Evolutionary conservation across 2,113 vertebrate genomes (phyloP).

Genomic region (Thermophis baileyi): DNA sequence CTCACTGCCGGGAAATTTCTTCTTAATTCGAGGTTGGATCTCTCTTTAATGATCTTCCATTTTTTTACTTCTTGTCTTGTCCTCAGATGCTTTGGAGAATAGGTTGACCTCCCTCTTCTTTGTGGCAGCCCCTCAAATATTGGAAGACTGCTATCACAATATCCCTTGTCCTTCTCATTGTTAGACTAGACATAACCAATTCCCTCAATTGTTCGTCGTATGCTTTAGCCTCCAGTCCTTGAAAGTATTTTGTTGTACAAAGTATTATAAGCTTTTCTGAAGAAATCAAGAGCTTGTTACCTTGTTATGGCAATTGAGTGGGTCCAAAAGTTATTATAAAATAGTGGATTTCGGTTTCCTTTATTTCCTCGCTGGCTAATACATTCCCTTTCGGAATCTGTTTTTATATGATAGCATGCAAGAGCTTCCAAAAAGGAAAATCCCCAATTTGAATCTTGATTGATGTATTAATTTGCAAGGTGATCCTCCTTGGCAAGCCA

Average conservation of each 20-base stretch:
- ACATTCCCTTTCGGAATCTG: background rate
- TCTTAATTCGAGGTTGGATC: no score
- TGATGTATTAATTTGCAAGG: background rate
- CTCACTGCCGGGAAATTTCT: no score
- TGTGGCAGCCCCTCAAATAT: no score
- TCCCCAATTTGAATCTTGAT: background rate
- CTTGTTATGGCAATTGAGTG: background rate
- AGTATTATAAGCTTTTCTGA: background rate
- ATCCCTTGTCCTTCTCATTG: background rate
- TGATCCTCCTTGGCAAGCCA: background rate
- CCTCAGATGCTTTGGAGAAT: no score
- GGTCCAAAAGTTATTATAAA: background rate
- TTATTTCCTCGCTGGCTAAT: background rate
- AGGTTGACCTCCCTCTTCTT: no score
- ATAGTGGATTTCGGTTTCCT: background rate
- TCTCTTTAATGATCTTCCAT: no score
- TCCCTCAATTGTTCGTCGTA: background rate
- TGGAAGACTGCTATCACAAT: background rate
- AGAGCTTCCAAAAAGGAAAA: background rate
- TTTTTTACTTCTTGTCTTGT: no score
- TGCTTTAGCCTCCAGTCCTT: background rate
- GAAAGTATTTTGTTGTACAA: background rate
- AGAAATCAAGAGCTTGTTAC: background rate
- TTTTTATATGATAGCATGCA: background rate
- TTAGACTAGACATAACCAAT: background rate